Base-by-base conservation (phyloP, 2,797 vertebrate species). In the Scomberomorus guttatus region DNA sequence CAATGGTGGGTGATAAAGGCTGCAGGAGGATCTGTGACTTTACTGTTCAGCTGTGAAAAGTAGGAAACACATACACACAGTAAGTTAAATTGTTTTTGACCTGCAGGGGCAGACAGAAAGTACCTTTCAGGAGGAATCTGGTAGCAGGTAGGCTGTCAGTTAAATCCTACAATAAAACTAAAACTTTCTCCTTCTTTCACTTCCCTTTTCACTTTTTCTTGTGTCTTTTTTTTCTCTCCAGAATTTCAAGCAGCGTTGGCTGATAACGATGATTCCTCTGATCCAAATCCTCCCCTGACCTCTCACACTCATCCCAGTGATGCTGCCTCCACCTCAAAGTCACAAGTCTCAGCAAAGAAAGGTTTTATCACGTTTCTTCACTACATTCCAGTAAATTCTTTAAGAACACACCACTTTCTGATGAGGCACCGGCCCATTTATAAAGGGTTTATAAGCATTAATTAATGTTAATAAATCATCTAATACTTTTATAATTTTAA, bases 201-300 rank as follows among this genome's bases (percentile, higher is more conserved):
- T 20, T 20, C 18, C 2, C 3, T 50, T 24, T 44, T 63, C 0
- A 37, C 13, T 61, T 2, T 42, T 44, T 56, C 32, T 52, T 62
- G 4, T 54, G 4, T 50, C 34, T 20, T 3, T 51, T 39, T 20
- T 3, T 51, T 72, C 80, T 65, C n/a, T n/a, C 73, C 83, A 95
- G 96, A 94, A 63, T 84, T 92, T 62, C 90, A 95, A 75, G 81
- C 83, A n/a, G 74, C 63, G 17, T 42, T 93, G 79, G 65, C 77
- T 60, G 85, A 58, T 62, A 78, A 81, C 71, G 61, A 58, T 27
- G 18, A 83, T 66, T 77, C 61, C 48, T 77, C 85, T 27, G 62
- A 86, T 69, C 39, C 55, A 82, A 82, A 68, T 50, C 39, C 68
- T 69, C 54, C 27, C 1, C 25, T 62, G 0, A 73, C 72, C 39